Base-by-base conservation (phyloP, 2,888 invertebrate species). In the Oxycera nigricornis region DNA sequence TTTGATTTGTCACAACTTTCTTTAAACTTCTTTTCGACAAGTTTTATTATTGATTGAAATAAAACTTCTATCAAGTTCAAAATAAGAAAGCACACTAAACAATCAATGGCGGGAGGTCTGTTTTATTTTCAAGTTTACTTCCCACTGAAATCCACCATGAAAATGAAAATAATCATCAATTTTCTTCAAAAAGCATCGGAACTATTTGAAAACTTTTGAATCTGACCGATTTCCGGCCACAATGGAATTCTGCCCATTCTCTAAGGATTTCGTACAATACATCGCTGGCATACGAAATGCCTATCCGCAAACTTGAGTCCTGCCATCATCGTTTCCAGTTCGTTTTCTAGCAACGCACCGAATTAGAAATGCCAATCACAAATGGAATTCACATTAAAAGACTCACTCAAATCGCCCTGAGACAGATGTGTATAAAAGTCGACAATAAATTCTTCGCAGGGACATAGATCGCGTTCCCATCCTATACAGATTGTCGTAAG, bases 361-460 rank as follows among this genome's bases (percentile, higher is more conserved):
- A 70, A 70, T 70, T 70, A 70, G 70, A 70, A 70, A 70, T 70
- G 70, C 55, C 70, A 70, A 70, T 70, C 70, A 70, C 70, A 70
- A 70, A 70, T 70, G 70, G 70, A 70, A 70, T 70, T 52, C 70
- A 31, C 70, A 70, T 70, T 70, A 70, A 70, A 70, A 70, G 70
- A 55, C 55, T 52, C 52, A 70, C 52, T 65, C 65, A 65, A 65
- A 65, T 65, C 65, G 65, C 35, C 52, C 52, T 41, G 39, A 39
- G 52, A 52, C 70, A 70, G 70, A 52, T 70, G 70, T 30, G 70
- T 52, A 52, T 55, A 70, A 70, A 70, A 70, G 52, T 70, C 70
- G 22, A 52, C 70, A 46, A 70, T 70, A 70, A 70, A 70, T 70
- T 55, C 35, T 14, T 26, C 41, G 41, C 24, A 41, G 14, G 22